Evolutionary conservation across 1,140 invertebrate genomes (phyloP), one percentile per base, ranked within the genome.

Genomic region (Drosophila santomea): DNA sequence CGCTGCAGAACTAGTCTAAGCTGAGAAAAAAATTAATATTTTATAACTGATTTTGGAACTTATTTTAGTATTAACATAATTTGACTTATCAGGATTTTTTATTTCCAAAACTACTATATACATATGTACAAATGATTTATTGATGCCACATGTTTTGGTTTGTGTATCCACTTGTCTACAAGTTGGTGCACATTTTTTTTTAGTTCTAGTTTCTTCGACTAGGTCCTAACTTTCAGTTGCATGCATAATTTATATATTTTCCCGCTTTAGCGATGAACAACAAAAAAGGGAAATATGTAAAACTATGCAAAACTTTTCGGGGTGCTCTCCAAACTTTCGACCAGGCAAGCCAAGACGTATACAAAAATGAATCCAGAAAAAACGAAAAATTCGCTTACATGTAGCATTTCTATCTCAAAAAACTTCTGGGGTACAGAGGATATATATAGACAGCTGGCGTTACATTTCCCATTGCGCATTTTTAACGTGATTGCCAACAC

Each of bases 231-330:
- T 80, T 83, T 76, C 66, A 71, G 80, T 78, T 78, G 85, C 84
- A 89, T 89, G 84, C 84, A 89, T 89, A 90, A 89, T 89, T 89
- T 80, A 89, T 89, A 68, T 78, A 86, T 82, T 86, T 86, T 69
- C 75, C 59, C 78, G 82, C 39, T 54, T 86, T 77, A 60, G 61
- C 72, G 69, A 68, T 47, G 47, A 62, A 48, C 44, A 66, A 57
- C 54, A 71, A 36, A 35, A 78, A 51, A 51, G n/a, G 48, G 51
- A 58, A 61, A 80, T 76, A 84, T 89, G 84, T 71, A 89, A 89
- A 89, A 89, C 84, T 89, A 89, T 89, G 80, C 85, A 84, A 80
- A 88, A 89, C 77, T 84, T 84, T 69, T 69, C 10, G 11, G 64
- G n/a, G 51, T 44, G 7, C 17, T 63, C 50, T 38, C 56, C 55